Base-by-base conservation (phyloP, 2,888 invertebrate species). In the Drosophila nr. perissopoda region DNA sequence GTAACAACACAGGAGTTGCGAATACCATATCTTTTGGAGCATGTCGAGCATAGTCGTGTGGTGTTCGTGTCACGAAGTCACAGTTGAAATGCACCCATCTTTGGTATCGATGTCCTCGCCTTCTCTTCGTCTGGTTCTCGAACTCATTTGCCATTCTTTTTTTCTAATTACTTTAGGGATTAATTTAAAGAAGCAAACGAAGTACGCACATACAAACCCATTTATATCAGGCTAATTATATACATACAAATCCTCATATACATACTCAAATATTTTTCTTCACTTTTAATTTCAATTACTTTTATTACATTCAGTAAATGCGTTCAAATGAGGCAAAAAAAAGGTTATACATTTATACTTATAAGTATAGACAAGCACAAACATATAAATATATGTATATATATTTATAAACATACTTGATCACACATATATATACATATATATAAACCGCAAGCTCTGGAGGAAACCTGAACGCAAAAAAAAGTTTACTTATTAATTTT, bases 401-500 rank as follows among this genome's bases (percentile, higher is more conserved):
- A 4, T 4, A 38, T 8, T n/a, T 21, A n/a, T 31, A 53, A n/a
- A 53, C 34, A 49, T 54, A 64, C 59, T 48, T 49, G 53, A 25
- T n/a, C n/a, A 33, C 29, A 49, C 8, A 6, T 25, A 38, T 21
- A 60, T 57, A 53, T 31, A 48, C 18, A 36, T 18, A 31, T 38
- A 31, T 27, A 62, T 57, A 34, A 29, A 31, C 49, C 52, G 11
- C 60, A 45, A 45, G 40, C 67, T 59, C 66, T 64, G 73, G 64
- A 86, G 77, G 54, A 69, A 73, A 84, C 74, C 69, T 83, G 81
- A 57, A 69, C 68, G 57, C 63, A 73, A 76, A 74, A 79, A 81
- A 80, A 91, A 91, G 80, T 88, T 83, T 78, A 90, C 90, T 90
- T 91, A 91, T 91, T 91, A 91, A 91, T 91, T 91, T 91, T 87